These are phyloP conservation scores for Henricia sp. DNA, from an alignment of 53 echinoderm and acorn worm genomes.

Conservation along the genomic window DNA sequence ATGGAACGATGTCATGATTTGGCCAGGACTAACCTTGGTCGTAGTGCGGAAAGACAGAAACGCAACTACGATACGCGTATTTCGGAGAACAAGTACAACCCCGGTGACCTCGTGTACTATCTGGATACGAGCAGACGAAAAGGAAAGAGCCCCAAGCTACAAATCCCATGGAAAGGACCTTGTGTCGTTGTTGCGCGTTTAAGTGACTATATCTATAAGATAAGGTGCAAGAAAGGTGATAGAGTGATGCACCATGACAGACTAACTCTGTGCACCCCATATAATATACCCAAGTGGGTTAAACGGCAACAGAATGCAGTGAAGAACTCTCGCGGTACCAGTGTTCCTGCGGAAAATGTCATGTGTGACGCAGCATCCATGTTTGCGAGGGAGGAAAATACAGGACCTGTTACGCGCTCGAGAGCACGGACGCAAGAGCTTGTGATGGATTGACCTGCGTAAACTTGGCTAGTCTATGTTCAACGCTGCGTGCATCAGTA, in stretches of 20 bases:
- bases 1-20: constrained; percentile 28
- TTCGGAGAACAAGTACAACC: constrained; percentile 21
- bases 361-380: not conserved
- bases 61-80: constrained; percentile 52
- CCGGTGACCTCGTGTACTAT: constrained; percentile 59
- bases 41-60: constrained; percentile 26
- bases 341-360: not conserved
- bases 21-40: constrained; percentile 53
- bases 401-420: not conserved
- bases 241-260: constrained; percentile 54
- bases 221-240: constrained; percentile 18
- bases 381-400: not conserved
- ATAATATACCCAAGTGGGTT: constrained; percentile 20
- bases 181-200: constrained; percentile 49
- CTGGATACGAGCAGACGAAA: constrained; percentile 48
- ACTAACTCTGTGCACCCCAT: constrained; percentile 43
- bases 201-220: constrained; percentile 65
- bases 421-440: not conserved
- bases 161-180: constrained; percentile 67
- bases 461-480: not conserved
- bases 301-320: not conserved
- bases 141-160: constrained; percentile 66
- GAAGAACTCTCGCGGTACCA: not conserved
- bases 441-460: not conserved
- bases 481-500: not conserved